Evolutionary conservation across 1,140 invertebrate genomes (phyloP), one percentile per base, ranked within the genome.

Genomic region (Acyrthosiphon pisum): DNA sequence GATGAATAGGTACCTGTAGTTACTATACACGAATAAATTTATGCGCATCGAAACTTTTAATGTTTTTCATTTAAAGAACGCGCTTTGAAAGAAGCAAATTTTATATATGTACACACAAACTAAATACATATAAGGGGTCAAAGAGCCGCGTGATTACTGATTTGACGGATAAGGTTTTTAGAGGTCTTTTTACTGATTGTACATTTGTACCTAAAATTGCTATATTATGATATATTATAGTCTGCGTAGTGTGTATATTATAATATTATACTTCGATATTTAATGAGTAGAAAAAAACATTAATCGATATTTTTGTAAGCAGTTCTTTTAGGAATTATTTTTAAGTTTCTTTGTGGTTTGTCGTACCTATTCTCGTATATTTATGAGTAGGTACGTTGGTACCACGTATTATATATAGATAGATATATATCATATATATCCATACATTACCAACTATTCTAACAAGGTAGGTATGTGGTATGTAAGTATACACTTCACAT

Each of bases 101-200:
- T 76, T 30, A 18, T 76, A 76, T n/a, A 68, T 11, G 11, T 3
- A 30, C 8, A 60, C 8, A 60, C 8, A 60, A 60, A 30, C 8
- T 9, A 76, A 76, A n/a, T 76, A 76, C 60, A 18, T 76, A n/a
- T 76, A n/a, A 76, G n/a, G n/a, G 60, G 60, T 76, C 60, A 76
- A 76, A 76, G 30, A n/a, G 60, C n/a, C 60, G n/a, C 30, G 60
- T n/a, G 60, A 76, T 50, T 50, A 18, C 48, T 50, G 48, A 50
- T 76, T 76, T 76, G n/a, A 35, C n/a, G n/a, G 60, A 76, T 76
- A 76, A 76, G n/a, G n/a, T 35, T 68, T 68, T 76, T 76, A 76
- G 60, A 76, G 60, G 60, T 76, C 30, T 14, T 76, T 76, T n/a
- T 18, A 76, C 60, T 76, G 60, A 76, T n/a, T 76, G 60, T n/a